Evolutionary conservation across 2,113 vertebrate species (phyloP).

Genomic region (Arvicanthis niloticus): DNA sequence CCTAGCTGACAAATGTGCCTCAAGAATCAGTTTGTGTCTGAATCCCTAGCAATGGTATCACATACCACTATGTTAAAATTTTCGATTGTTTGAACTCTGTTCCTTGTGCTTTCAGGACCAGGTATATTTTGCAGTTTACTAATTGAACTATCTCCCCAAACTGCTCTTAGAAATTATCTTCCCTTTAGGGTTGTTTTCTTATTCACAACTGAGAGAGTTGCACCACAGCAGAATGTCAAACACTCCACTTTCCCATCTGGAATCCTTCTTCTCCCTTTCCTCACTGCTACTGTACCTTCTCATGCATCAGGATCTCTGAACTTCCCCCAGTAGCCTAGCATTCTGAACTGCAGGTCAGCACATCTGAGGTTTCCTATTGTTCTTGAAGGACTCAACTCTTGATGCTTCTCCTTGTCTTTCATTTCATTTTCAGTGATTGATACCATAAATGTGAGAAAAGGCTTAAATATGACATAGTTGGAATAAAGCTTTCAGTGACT

Average conservation of each 20-base stretch:
- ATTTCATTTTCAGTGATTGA: neutral
- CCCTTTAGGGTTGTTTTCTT: neutral
- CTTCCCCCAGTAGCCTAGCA: neutral
- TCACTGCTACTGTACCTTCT: rapidly evolving
- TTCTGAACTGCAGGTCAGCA: rapidly evolving
- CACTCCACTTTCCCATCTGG: neutral
- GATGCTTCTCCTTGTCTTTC: neutral
- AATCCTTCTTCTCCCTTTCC: neutral
- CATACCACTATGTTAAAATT: neutral
- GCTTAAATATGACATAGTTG: neutral
- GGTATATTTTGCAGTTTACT: too few relatives aligned
- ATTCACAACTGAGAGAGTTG: neutral
- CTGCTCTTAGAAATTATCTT: too few relatives aligned
- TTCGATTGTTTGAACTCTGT: neutral
- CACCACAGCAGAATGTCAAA: neutral
- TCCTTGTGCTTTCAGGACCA: neutral
- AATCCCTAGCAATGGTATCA: neutral
- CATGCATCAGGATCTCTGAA: rapidly evolving
- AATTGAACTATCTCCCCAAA: too few relatives aligned
- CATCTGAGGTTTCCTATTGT: neutral
- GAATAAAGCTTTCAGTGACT: neutral
- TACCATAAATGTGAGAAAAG: neutral
- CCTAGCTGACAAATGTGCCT: too few relatives aligned
- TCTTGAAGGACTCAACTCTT: neutral
- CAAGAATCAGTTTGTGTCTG: neutral